Base-by-base conservation (phyloP, 2,797 vertebrate genomes). In the Tangara arthus region DNA sequence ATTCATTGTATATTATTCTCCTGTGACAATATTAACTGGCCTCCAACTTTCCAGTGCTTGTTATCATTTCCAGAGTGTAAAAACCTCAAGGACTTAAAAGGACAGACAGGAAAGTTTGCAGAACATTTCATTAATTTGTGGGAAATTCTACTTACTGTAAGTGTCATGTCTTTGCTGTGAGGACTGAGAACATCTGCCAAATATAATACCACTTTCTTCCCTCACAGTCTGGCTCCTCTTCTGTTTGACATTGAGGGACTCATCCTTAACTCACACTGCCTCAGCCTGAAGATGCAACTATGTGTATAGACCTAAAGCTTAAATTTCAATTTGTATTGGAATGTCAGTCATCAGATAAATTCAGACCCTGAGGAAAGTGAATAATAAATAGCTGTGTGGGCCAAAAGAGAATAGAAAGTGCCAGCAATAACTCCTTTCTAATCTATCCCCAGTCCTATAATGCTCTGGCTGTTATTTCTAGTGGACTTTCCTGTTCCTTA, bases 81-180 rank as follows among this genome's bases (percentile, higher is more conserved):
- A 95, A 94, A 89, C 90, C 93, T 93, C 90, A 96, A 93, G 92
- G 94, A 94, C 89, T 96, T 91, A 61, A 96, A 94, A 95, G 94
- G 93, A 94, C 90, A 95, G 93, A 49, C 82, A 80, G 82, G 83
- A 60, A 96, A 95, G 90, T 95, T 96, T 95, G 90, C 92, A 86
- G 91, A 96, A 93, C 53, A 82, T 95, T 96, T 95, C 95, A 94
- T 97, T 96, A 94, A 95, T 96, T 95, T 96, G 93, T 91, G 78
- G 79, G 84, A 94, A 95, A 96, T 94, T 94, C 92, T 89, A 77
- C 93, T 95, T 90, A 92, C 91, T 96, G 47, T 82, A 94, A 91
- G 94, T 93, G 94, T 95, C 94, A 93, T 94, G 92, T 90, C 91
- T 90, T 91, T 91, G 60, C 94, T 94, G 69, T 82, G 92, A 95